phyloP scores from a whole-genome alignment of 2,888 invertebrate species.

The Tipula vernalis region DNA sequence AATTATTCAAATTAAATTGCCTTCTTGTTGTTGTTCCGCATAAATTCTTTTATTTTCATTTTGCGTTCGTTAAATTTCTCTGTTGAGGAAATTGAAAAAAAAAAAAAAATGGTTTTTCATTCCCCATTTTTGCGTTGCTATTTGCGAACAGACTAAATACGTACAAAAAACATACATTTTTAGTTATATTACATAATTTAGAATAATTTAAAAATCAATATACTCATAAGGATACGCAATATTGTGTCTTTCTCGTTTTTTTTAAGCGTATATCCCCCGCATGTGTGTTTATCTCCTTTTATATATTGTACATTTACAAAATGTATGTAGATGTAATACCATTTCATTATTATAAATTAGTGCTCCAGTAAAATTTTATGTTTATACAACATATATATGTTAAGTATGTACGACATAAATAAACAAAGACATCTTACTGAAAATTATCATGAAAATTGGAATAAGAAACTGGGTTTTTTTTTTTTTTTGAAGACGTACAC shows the following conservation, averaged over 20 bases:
- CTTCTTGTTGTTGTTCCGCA: not conserved
- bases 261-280: not conserved
- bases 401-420: not conserved
- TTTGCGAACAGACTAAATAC: not conserved
- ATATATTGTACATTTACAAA: not conserved
- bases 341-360: not conserved
- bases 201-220: constrained; percentile 4
- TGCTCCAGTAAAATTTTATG: not conserved
- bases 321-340: not conserved
- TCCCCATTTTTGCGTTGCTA: not conserved
- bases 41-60: not conserved
- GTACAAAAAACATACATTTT: not conserved
- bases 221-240: not conserved
- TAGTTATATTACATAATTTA: not conserved
- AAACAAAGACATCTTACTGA: not conserved
- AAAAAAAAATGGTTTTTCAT: not conserved
- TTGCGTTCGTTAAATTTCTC: not conserved
- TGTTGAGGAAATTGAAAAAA: not conserved
- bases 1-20: not conserved
- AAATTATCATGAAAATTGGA: not conserved
- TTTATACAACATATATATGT: not conserved
- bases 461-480: not conserved
- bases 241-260: not conserved
- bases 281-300: not conserved
- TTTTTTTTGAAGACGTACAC: too few species aligned